Evolutionary conservation across 1,140 invertebrate genomes (phyloP), one percentile per base, ranked within the genome.

Genomic region (Papilio xuthus): DNA sequence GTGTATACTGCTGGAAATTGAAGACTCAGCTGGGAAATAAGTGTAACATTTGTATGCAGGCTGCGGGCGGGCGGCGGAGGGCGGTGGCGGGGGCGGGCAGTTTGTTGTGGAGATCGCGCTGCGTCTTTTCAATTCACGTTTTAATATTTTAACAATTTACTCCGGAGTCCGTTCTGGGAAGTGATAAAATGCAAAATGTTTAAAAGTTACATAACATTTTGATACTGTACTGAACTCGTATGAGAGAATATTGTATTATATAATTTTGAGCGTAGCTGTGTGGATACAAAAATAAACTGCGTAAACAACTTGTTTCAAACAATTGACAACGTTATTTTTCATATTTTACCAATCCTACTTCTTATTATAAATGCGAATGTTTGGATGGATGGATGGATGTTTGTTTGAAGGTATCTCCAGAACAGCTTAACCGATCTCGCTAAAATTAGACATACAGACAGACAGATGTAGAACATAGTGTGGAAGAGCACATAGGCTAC

Each of bases 11-110:
- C 13, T 60, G 9, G 23, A 4, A 28, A 67, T 12, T 32, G 60
- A 28, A 23, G 60, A 67, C n/a, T 28, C 60, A 7, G 60, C 60
- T 15, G 60, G 60, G 60, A 67, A 67, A 32, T 67, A 67, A 67
- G 26, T 67, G 60, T 67, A 15, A 67, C 26, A 67, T 67, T 67
- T 67, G 60, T 67, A 67, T 67, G 60, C 60, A 32, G 6, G 60
- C 60, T 10, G 60, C 60, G 26, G 26, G 60, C 23, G 60, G 15
- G 32, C 32, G 32, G 32, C 32, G 32, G 32, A 7, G 32, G 32
- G 13, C 47, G 32, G 8, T 4, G 18, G 15, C n/a, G 0, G 32
- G 53, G 53, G 53, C 4, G 53, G n/a, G 26, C 60, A 32, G 60
- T 67, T 67, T 67, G 60, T 18, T 32, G 60, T 28, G 26, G 26